A percentile compares a stretch with the other conserved stretches of the same genome.
Conservation (phyloP, 2,113 vertebrate species). For the Choloepus hoffmanni region DNA sequence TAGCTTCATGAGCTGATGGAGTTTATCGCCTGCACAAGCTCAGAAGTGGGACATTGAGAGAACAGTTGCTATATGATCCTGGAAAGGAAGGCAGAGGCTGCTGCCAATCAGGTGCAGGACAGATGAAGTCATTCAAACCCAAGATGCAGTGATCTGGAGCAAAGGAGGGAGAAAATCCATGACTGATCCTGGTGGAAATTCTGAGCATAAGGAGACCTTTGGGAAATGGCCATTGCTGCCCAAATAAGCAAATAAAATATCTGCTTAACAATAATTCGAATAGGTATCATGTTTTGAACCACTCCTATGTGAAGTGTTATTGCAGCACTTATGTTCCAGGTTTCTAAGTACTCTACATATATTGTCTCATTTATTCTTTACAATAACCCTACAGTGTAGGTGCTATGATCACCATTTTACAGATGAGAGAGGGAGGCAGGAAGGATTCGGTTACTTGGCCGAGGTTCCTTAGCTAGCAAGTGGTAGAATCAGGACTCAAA, state of each 20-base stretch:
- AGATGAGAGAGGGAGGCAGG: not conserved
- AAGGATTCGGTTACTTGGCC: not conserved
- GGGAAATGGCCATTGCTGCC: not conserved
- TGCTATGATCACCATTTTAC: not conserved
- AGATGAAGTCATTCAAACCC: not conserved
- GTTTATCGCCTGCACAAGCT: not conserved
- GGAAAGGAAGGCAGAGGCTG: not conserved
- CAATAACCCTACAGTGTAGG: not conserved
- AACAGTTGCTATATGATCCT: not conserved
- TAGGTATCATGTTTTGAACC: not conserved
- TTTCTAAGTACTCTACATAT: not conserved
- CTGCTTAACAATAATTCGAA: not conserved
- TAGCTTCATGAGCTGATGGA: not conserved
- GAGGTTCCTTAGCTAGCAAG: not conserved
- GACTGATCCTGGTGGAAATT: not conserved
- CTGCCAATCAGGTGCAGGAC: conserved; percentile 20
- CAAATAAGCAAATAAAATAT: conserved; percentile 26
- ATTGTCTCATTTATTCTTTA: not conserved
- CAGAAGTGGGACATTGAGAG: not conserved
- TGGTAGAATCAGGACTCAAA: not conserved
- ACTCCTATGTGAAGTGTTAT: not conserved
- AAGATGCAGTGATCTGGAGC: not conserved
- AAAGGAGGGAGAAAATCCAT: conserved; percentile 16
- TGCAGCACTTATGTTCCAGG: not conserved
- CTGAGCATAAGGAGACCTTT: not conserved